Conservation (phyloP, 2,797 vertebrate species). For the Smutsia temminckii region DNA sequence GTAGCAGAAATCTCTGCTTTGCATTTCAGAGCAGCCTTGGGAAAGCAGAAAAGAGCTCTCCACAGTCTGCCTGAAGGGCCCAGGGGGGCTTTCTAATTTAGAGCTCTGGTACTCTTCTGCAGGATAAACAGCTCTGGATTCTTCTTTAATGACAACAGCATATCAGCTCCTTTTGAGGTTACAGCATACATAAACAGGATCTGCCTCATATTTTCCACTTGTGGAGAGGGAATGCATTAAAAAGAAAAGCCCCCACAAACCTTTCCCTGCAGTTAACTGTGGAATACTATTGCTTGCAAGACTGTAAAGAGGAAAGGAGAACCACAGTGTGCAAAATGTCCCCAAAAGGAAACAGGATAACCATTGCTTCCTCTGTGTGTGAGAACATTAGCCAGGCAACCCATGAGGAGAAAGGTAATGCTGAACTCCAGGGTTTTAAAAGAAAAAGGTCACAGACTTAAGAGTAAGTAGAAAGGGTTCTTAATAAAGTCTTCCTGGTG, state of each 20-base stretch:
- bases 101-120: constrained; percentile 7
- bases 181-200: constrained; percentile 74
- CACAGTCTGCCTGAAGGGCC: constrained; percentile 42
- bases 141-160: constrained; percentile 69
- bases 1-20: constrained; percentile 44
- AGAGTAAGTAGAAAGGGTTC: constrained; percentile 8
- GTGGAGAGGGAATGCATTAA: constrained; percentile 34
- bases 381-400: constrained; percentile 28
- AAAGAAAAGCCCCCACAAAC: constrained; percentile 39
- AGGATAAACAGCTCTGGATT: constrained; percentile 70
- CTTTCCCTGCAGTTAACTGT: constrained; percentile 50
- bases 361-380: constrained; percentile 28
- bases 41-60: background rate
- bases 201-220: constrained; percentile 72
- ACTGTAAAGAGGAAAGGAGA: constrained; percentile 34
- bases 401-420: constrained; percentile 22
- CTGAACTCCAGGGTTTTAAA: constrained; percentile 30
- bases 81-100: constrained; percentile 14
- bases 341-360: constrained; percentile 64
- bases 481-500: constrained; percentile 18
- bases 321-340: background rate
- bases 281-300: constrained; percentile 53
- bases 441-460: constrained; percentile 33
- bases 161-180: constrained; percentile 56
- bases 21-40: background rate